Percentiles rank a stretch among this genome's conserved stretches.
phyloP scores from a whole-genome alignment of 2,113 vertebrate species.

The Aegypius monachus region DNA sequence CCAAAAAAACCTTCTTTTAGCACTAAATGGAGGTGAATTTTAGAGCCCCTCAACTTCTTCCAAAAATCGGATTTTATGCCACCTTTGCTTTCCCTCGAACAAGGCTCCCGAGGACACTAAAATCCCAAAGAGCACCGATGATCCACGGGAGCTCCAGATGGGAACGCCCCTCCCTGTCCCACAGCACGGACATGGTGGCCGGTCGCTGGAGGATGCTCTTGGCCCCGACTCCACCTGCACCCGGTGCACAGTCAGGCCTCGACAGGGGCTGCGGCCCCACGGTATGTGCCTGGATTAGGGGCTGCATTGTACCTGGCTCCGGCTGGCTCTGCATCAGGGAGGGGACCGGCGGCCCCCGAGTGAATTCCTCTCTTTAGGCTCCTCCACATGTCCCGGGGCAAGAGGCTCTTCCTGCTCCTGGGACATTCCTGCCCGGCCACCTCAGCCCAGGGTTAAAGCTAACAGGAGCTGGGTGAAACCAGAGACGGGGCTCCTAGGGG shows the following conservation, averaged over 20 bases:
- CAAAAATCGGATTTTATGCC: neutral
- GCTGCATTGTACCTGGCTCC: slow-evolving; percentile 28
- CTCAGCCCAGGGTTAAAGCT: neutral
- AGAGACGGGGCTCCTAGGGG: neutral
- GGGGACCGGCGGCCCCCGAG: neutral
- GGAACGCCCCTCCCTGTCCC: fast-evolving
- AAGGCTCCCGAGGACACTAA: neutral
- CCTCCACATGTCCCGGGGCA: neutral
- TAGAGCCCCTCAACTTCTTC: neutral
- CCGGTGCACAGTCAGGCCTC: fast-evolving
- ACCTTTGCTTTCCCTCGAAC: neutral
- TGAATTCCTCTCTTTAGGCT: slow-evolving; percentile 8
- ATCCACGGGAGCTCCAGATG: fast-evolving
- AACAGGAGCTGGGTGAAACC: slow-evolving; percentile 34
- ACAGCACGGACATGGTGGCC: neutral
- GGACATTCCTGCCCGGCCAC: neutral
- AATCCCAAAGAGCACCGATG: neutral
- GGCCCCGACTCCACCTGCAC: neutral
- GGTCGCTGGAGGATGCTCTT: neutral
- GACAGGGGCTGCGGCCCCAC: neutral
- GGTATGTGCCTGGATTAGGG: slow-evolving; percentile 15
- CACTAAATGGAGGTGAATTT: neutral
- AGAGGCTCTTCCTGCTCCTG: neutral
- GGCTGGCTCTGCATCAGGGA: neutral
- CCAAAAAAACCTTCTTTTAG: neutral